Evolutionary conservation across 2,888 invertebrate genomes (phyloP).

Genomic region (Odontothrips loti): DNA sequence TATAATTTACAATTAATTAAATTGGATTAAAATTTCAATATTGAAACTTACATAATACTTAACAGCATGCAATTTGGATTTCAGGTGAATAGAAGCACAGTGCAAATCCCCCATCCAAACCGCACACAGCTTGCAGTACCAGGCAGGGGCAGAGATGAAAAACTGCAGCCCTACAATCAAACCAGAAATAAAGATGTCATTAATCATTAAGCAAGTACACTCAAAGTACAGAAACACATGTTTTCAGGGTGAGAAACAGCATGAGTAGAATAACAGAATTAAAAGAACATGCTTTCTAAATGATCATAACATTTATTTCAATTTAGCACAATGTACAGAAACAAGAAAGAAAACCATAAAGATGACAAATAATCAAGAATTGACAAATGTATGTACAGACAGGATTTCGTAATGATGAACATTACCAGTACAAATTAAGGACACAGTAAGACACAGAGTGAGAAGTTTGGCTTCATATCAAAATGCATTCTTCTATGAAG

Average conservation of each 20-base stretch:
- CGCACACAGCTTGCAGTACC: slow-evolving; percentile 86
- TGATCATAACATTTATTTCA: not conserved
- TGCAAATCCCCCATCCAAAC: slow-evolving; percentile 85
- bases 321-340: not conserved
- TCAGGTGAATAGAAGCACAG: slow-evolving; percentile 80
- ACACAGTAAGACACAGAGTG: not conserved
- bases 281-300: not conserved
- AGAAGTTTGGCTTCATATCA: too few relatives aligned
- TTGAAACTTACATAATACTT: slow-evolving; percentile 67
- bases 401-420: too few relatives aligned
- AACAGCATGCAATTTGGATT: slow-evolving; percentile 71
- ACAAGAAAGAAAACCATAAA: not conserved
- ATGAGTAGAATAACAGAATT: not conserved
- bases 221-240: not conserved
- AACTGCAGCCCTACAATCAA: slow-evolving; percentile 70
- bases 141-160: slow-evolving; percentile 79
- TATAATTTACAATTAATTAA: slow-evolving; percentile 6
- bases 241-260: slow-evolving; percentile 13
- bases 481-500: too few relatives aligned
- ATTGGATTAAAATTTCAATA: slow-evolving; percentile 10
- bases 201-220: slow-evolving; percentile 37
- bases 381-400: too few relatives aligned
- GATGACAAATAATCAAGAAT: not conserved
- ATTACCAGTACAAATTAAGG: not conserved
- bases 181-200: slow-evolving; percentile 33